phyloP scores from a whole-genome alignment of 2,113 vertebrate species.

The Mormyrus iriodes region DNA sequence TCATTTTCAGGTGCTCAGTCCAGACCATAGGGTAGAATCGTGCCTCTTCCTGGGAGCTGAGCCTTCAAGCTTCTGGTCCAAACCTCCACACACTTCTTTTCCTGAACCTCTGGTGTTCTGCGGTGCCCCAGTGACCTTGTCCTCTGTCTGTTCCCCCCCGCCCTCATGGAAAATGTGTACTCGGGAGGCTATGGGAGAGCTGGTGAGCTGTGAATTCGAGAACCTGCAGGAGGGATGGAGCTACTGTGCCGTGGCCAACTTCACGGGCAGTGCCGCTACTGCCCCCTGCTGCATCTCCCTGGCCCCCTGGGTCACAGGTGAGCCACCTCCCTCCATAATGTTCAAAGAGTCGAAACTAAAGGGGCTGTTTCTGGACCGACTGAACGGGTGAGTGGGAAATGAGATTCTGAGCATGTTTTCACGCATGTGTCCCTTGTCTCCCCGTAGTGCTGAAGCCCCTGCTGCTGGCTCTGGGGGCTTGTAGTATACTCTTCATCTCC shows the following conservation, averaged over 20 bases:
- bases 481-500: conserved; percentile 32
- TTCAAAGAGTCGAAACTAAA: not conserved
- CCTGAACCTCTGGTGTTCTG: not conserved
- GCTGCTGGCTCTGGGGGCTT: conserved; percentile 26
- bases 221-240: conserved; percentile 43
- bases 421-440: not conserved
- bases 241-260: conserved; percentile 56
- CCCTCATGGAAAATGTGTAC: conserved; percentile 36
- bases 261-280: conserved; percentile 45
- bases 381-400: not conserved
- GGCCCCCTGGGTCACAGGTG: conserved; percentile 27
- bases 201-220: conserved; percentile 36
- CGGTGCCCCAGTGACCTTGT: not conserved
- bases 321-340: not conserved
- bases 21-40: not conserved
- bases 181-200: conserved; percentile 27
- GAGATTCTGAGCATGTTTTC: not conserved
- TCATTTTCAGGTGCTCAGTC: not conserved
- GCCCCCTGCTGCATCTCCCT: conserved; percentile 43
- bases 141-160: not conserved
- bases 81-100: not conserved
- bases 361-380: not conserved
- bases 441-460: conserved; percentile 34
- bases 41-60: not conserved
- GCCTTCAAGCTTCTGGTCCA: not conserved